phyloP scores from a whole-genome alignment of 23 tunicate species.

The Styela clava region DNA sequence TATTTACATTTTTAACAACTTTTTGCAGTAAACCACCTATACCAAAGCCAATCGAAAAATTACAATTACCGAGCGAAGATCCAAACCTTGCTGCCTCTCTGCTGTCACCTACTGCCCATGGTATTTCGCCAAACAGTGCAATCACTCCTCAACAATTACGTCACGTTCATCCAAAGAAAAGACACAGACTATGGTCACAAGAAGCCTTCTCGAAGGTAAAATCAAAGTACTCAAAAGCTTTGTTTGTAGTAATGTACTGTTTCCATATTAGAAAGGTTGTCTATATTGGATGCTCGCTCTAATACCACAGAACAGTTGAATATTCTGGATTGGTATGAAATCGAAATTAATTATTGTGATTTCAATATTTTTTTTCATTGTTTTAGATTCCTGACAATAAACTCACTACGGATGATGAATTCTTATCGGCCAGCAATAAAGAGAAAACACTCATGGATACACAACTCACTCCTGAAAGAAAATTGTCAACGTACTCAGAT shows the following conservation, averaged over 20 bases:
- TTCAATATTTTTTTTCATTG: background rate
- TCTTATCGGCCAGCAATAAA: conserved; percentile 63
- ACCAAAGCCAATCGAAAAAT: background rate
- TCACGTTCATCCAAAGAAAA: conserved; percentile 81
- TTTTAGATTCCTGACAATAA: conserved; percentile 29
- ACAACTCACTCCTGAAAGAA: conserved; percentile 67
- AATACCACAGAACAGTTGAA: too few species aligned
- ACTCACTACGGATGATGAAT: conserved; percentile 52
- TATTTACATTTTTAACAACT: too few species aligned
- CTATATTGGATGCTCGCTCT: too few species aligned
- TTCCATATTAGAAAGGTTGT: too few species aligned
- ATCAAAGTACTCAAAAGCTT: background rate
- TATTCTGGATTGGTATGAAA: too few species aligned
- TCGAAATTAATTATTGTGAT: too few species aligned
- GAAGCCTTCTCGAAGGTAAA: conserved; percentile 62
- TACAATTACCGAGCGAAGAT: background rate
- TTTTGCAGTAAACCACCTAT: background rate
- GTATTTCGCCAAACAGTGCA: background rate
- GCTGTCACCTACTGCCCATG: conserved; percentile 29
- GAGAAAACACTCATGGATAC: conserved; percentile 66
- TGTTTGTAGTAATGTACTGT: background rate
- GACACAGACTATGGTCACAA: conserved; percentile 64
- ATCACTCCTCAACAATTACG: conserved; percentile 38
- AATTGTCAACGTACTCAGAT: conserved; percentile 34
- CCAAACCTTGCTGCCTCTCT: conserved; percentile 6